A percentile compares a stretch with the other conserved stretches of the same genome.
These are phyloP conservation scores for Epinephelus malabaricus DNA, from an alignment of 2,797 vertebrate species.

Conservation along the genomic window DNA sequence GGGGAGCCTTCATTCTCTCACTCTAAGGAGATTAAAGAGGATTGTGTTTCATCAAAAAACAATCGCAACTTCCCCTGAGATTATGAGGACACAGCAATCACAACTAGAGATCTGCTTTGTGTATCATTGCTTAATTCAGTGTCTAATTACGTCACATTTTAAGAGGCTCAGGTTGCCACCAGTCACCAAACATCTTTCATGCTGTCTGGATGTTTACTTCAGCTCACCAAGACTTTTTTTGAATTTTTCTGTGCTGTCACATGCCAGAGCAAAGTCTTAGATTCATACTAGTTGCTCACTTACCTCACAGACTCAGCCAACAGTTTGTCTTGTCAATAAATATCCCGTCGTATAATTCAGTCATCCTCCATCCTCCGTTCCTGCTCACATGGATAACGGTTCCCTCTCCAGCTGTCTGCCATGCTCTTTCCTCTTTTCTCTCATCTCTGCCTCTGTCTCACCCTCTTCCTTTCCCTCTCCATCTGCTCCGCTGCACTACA, in stretches of 20 bases:
- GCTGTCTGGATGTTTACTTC: slow-evolving; percentile 23
- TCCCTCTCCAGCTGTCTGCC: slow-evolving; percentile 50
- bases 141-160: slow-evolving; percentile 20
- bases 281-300: slow-evolving; percentile 54
- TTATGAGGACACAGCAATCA: slow-evolving; percentile 16
- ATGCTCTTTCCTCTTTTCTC: slow-evolving; percentile 24
- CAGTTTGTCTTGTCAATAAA: slow-evolving; percentile 47
- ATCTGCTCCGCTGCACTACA: slow-evolving; percentile 60
- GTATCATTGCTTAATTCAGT: slow-evolving; percentile 1
- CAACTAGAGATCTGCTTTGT: slow-evolving; percentile 1
- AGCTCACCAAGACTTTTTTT: slow-evolving; percentile 6
- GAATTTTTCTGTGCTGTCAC: slow-evolving; percentile 1
- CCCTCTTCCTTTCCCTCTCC: slow-evolving; percentile 42
- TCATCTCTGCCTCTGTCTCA: slow-evolving; percentile 44
- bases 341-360: slow-evolving; percentile 22
- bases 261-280: slow-evolving; percentile 34
- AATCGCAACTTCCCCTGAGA: slow-evolving; percentile 33
- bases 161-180: slow-evolving; percentile 13
- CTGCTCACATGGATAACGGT: slow-evolving; percentile 22
- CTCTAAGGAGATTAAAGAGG: slow-evolving; percentile 13
- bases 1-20: slow-evolving; percentile 4
- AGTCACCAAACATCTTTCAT: not conserved
- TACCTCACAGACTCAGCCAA: slow-evolving; percentile 58
- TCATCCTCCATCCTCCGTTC: slow-evolving; percentile 27
- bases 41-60: slow-evolving; percentile 12